phyloP scores from a whole-genome alignment of 2,113 vertebrate species.

The Chionodraco myersi region DNA sequence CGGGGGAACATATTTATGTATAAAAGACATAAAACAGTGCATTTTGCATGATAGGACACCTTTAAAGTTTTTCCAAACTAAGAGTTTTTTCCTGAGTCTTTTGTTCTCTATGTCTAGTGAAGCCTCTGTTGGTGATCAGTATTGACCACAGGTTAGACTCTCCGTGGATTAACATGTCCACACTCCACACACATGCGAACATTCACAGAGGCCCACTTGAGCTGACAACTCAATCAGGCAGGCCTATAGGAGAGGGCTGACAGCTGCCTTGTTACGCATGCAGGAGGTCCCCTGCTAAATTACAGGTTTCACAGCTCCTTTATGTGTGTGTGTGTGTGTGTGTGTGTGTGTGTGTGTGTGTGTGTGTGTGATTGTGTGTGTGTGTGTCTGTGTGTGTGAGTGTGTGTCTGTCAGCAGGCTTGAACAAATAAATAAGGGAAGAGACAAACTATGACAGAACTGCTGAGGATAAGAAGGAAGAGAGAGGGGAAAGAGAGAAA shows the following conservation, averaged over 20 bases:
- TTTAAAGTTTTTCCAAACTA: no score
- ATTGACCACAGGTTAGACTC: conserved; percentile 35
- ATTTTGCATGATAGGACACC: no score
- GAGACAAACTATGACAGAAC: conserved; percentile 1
- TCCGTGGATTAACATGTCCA: conserved; percentile 8
- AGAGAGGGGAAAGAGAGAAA: conserved; percentile 1
- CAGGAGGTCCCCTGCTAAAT: conserved; percentile 37
- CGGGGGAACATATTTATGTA: no score
- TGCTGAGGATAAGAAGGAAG: neutral
- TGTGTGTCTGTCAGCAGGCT: neutral
- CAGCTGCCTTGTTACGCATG: conserved; percentile 36
- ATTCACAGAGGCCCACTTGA: conserved; percentile 26
- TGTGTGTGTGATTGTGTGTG: no score
- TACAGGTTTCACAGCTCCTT: conserved; percentile 43
- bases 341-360: no score
- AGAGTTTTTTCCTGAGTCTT: neutral
- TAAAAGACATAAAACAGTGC: no score
- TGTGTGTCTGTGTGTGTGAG: no score
- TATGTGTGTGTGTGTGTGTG: neutral
- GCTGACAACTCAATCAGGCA: conserved; percentile 41
- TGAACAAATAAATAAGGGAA: neutral
- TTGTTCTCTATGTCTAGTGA: neutral
- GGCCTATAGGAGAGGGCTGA: conserved; percentile 13
- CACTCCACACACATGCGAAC: neutral
- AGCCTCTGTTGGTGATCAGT: conserved; percentile 9